A percentile compares a stretch with the other conserved stretches of the same genome.
Conservation (phyloP, 2,113 vertebrate genomes). For the Myrmecophaga tridactyla region DNA sequence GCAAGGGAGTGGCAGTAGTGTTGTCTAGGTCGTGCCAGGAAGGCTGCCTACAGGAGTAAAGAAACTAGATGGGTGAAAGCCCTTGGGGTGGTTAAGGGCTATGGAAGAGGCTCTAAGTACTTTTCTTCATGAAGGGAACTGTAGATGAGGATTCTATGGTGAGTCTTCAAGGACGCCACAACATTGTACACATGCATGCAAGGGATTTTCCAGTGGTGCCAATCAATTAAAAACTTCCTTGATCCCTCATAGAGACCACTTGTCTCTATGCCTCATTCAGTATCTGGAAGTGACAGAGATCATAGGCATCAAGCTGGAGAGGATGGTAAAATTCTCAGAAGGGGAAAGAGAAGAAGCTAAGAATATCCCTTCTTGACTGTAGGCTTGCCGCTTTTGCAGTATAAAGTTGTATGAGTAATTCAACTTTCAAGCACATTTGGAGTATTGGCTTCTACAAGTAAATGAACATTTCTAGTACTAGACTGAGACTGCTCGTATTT, state of each 20-base stretch:
- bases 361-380: background rate
- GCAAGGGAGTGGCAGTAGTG: background rate
- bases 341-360: background rate
- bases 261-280: background rate
- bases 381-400: background rate
- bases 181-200: background rate
- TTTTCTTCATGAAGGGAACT: background rate
- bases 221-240: background rate
- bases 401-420: background rate
- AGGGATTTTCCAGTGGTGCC: background rate
- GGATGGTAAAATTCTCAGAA: background rate
- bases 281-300: background rate
- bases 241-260: background rate
- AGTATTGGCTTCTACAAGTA: constrained; percentile 1
- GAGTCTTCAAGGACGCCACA: background rate
- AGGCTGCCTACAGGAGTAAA: background rate
- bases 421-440: background rate
- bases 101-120: background rate
- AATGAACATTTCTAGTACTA: background rate
- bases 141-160: background rate
- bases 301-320: background rate
- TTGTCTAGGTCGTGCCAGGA: background rate
- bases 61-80: background rate
- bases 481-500: background rate
- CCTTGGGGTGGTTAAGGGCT: background rate